phyloP scores from a whole-genome alignment of 2,113 vertebrate species.

The Pachycephala philippinensis region DNA sequence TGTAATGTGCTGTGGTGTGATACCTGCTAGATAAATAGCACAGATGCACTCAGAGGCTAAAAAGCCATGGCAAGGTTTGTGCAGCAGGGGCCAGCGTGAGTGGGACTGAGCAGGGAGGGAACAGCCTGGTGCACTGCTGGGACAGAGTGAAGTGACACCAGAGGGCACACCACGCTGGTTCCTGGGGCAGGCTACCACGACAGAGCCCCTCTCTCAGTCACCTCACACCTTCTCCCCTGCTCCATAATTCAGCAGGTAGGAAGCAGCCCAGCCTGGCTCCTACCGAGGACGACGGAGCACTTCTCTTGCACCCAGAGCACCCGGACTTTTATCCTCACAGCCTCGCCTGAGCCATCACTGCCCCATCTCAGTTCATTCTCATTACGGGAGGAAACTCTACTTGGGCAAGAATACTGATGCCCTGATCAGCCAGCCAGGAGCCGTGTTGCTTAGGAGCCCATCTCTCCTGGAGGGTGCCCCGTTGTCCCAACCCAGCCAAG shows the following conservation, averaged over 20 bases:
- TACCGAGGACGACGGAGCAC: background rate
- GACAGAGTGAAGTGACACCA: background rate
- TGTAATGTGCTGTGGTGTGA: background rate
- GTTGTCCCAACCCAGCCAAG: background rate
- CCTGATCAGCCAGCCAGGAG: background rate
- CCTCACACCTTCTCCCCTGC: background rate
- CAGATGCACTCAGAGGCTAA: background rate
- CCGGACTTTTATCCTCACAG: background rate
- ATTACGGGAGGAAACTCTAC: background rate
- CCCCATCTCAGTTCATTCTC: background rate
- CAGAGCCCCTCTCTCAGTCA: background rate
- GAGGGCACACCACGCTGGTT: accelerated
- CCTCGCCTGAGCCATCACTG: background rate
- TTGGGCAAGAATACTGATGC: background rate
- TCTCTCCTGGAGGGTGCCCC: background rate
- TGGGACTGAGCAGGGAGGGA: background rate
- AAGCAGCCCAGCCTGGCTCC: background rate
- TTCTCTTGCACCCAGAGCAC: accelerated
- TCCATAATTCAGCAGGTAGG: background rate
- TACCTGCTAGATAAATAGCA: background rate
- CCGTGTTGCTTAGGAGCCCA: background rate
- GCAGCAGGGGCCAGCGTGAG: background rate
- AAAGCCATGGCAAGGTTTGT: background rate
- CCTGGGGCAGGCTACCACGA: accelerated
- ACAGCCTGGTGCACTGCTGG: background rate